phyloP scores from a whole-genome alignment of 2,797 vertebrate species.

The Pygocentrus nattereri region DNA sequence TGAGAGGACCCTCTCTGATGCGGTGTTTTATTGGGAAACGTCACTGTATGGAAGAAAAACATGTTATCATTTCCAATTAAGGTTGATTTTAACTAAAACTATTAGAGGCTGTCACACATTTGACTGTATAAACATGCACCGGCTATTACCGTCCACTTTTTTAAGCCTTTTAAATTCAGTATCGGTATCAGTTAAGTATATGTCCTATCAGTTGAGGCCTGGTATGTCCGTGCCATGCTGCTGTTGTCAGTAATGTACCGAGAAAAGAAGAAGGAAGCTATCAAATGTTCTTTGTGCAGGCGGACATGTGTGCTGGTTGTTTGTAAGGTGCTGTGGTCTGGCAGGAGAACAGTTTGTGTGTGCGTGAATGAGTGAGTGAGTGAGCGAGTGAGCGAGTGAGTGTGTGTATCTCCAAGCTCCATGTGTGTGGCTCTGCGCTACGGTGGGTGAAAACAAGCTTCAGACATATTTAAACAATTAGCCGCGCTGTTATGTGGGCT shows the following conservation, averaged over 20 bases:
- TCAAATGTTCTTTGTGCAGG: constrained; percentile 28
- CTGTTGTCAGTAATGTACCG: not conserved
- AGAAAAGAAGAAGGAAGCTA: constrained; percentile 10
- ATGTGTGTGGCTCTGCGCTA: constrained; percentile 60
- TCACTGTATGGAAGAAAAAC: too few relatives aligned
- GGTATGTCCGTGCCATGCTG: constrained; percentile 64
- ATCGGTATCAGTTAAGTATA: too few relatives aligned
- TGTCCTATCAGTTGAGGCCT: too few relatives aligned
- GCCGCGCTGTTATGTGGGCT: constrained; percentile 66
- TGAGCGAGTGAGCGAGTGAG: constrained; percentile 36
- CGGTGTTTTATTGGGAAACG: too few relatives aligned
- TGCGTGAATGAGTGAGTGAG: constrained; percentile 42
- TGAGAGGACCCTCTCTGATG: too few relatives aligned
- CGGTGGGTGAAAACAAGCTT: constrained; percentile 67
- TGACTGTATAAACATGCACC: too few relatives aligned
- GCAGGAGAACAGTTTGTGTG: constrained; percentile 8
- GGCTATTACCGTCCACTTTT: too few relatives aligned
- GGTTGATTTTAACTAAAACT: too few relatives aligned
- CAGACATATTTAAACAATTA: constrained; percentile 80
- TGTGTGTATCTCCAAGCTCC: constrained; percentile 44
- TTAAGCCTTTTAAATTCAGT: too few relatives aligned
- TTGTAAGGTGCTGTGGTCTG: constrained; percentile 18
- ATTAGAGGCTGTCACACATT: too few relatives aligned
- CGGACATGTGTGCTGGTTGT: constrained; percentile 11
- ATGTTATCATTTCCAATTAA: too few relatives aligned